Base-by-base conservation (phyloP, 1,140 invertebrate genomes). In the Halyomorpha halys region DNA sequence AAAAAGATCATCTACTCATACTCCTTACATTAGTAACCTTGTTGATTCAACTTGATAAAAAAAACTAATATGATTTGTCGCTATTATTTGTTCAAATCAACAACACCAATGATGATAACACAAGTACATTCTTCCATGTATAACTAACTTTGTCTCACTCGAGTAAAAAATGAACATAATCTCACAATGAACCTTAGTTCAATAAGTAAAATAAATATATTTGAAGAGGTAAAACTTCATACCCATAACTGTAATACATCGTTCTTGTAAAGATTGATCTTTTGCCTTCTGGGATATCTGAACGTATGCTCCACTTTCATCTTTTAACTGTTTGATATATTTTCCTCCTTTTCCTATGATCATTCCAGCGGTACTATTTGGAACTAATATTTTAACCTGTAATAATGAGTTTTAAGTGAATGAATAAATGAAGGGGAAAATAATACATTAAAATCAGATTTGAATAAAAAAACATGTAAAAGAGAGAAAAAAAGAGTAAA, bases 211-310 rank as follows among this genome's bases (percentile, higher is more conserved):
- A 39, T 39, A 39, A 39, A 39, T 39, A 39, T 6, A 39, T 39
- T 13, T 39, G 13, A 11, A 39, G 13, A 6, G 34, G 13, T 27
- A 25, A 56, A 25, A 23, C 14, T 23, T 23, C 13, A 45, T 66
- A 84, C 91, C 94, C 63, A 97, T 95, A 62, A 98, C 90, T 64
- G 95, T 98, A 72, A 98, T 96, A 77, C 94, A 97, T 69, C 95
- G 82, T 75, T 98, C 96, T 67, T 94, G 91, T 61, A 98, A 81
- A 70, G 91, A 91, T 49, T 96, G 85, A 75, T 98, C 95, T 78
- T 96, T 96, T 64, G 94, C 92, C 77, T 98, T 98, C 77, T 98
- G 95, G 72, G 94, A 98, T 72, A 99, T 95, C 80, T 98, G 95
- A 69, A 98, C 93, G 77, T 97, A 97, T 66, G 94, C 95, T 68